Evolutionary conservation across 2,797 vertebrate genomes (phyloP).

Genomic region (Pempheris klunzingeri): DNA sequence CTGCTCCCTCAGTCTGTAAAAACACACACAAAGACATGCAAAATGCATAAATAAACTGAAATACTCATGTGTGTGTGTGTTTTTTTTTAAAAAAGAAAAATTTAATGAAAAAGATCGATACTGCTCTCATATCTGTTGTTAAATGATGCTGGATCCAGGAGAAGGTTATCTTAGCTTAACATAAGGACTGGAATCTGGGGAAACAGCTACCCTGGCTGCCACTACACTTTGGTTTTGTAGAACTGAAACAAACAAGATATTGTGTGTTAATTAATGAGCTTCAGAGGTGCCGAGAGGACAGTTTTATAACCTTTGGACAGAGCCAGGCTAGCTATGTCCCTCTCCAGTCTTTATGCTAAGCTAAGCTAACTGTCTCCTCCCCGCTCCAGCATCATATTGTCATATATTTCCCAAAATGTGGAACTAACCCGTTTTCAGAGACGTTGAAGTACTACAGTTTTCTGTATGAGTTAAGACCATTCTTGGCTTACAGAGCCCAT

Average conservation of each 20-base stretch:
- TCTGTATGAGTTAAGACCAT: background rate
- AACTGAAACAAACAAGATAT: background rate
- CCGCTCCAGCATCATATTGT: background rate
- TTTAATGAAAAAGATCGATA: no score
- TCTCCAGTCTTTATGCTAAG: background rate
- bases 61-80: no score
- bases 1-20: conserved; percentile 25
- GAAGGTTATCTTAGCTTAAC: background rate
- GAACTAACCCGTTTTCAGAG: background rate
- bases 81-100: no score
- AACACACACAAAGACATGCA: conserved; percentile 7
- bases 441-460: background rate
- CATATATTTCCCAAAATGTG: conserved; percentile 1
- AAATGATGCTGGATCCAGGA: background rate
- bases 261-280: background rate
- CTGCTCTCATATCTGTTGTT: background rate
- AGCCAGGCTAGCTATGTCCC: background rate
- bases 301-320: background rate
- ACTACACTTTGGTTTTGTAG: background rate
- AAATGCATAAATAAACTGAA: background rate
- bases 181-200: background rate
- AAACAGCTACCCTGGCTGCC: background rate
- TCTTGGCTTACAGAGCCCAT: background rate
- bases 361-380: background rate
- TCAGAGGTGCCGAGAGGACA: background rate